Percentiles rank a stretch among this genome's conserved stretches.
phyloP scores from a whole-genome alignment of 2,888 invertebrate species.

The Bembecia ichneumoniformis region DNA sequence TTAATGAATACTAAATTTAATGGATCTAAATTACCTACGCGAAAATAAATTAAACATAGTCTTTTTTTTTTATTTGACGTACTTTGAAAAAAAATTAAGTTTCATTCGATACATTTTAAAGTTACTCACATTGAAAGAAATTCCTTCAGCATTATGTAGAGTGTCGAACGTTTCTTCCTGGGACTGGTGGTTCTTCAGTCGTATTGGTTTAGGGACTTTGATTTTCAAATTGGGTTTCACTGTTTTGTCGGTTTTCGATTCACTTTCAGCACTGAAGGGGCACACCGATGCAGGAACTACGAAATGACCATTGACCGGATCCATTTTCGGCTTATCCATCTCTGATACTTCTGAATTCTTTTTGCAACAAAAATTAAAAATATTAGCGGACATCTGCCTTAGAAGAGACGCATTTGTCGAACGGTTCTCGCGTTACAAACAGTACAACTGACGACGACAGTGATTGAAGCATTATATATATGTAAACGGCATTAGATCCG shows the following conservation, averaged over 20 bases:
- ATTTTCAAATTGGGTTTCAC: constrained; percentile 45
- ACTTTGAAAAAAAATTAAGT: too few relatives aligned
- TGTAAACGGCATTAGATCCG: constrained; percentile 36
- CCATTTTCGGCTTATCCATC: constrained; percentile 27
- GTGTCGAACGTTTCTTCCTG: constrained; percentile 43
- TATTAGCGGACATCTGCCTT: constrained; percentile 20
- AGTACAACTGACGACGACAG: constrained; percentile 26
- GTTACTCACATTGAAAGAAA: constrained; percentile 41
- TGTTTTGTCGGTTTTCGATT: constrained; percentile 27
- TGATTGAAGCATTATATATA: constrained; percentile 44
- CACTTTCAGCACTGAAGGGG: constrained; percentile 45
- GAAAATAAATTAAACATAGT: too few relatives aligned
- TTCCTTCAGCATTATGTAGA: constrained; percentile 22
- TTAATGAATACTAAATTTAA: too few relatives aligned
- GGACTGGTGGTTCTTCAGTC: constrained; percentile 40
- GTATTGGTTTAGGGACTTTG: constrained; percentile 52
- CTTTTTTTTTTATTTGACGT: too few relatives aligned
- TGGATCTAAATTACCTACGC: too few relatives aligned
- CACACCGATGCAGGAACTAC: constrained; percentile 16
- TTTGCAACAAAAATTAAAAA: constrained; percentile 27
- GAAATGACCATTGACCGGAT: constrained; percentile 6
- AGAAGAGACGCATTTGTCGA: constrained; percentile 2
- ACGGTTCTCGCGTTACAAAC: constrained; percentile 17
- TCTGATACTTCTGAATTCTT: constrained; percentile 19
- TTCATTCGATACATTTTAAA: too few relatives aligned